Evolutionary conservation across 2,797 vertebrate genomes (phyloP), one percentile per base, ranked within the genome.

Genomic region (Tragelaphus oryx): DNA sequence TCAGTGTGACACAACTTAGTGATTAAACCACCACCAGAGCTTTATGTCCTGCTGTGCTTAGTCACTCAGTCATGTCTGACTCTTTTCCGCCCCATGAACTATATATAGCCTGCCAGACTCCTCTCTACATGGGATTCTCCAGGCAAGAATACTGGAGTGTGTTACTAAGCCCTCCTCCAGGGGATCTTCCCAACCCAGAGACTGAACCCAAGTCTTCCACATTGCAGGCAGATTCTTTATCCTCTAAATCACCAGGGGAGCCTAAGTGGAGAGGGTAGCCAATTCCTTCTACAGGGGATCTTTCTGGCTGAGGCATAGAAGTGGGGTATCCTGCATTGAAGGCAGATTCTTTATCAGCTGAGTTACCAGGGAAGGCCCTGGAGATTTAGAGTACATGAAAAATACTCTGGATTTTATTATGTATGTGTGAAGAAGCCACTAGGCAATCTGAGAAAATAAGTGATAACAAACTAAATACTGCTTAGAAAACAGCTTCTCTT

Each of bases 11-110:
- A 68, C 33, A 68, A 37, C 18, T 22, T 68, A 68, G 33, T 37
- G 65, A 37, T 6, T 37, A 68, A 68, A 68, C 65, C 33, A 68
- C 2, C 9, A 68, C 33, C 20, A 71, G 68, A 26, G 12, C 22
- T 26, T 41, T 14, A 13, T 41, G 20, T 16, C 28, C 59, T 26
- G 22, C 22, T 41, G 68, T 22, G 10, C 33, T 68, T 12, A 37
- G 18, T 22, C 9, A 68, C 10, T 68, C 33, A 12, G 33, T 68
- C 33, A 37, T 6, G 10, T 68, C 65, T 68, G 33, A 37, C 33
- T 68, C 33, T 37, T 62, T n/a, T 68, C 0, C 0, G 65, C 33
- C 18, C 33, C 1, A 0, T 37, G 65, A 37, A 22, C n/a, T 22
- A 11, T 33, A 68, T 22, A 20, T 33, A 37, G 62, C 18, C 65